Conservation (phyloP, 2,888 invertebrate species). For the Griposia aprilina region DNA sequence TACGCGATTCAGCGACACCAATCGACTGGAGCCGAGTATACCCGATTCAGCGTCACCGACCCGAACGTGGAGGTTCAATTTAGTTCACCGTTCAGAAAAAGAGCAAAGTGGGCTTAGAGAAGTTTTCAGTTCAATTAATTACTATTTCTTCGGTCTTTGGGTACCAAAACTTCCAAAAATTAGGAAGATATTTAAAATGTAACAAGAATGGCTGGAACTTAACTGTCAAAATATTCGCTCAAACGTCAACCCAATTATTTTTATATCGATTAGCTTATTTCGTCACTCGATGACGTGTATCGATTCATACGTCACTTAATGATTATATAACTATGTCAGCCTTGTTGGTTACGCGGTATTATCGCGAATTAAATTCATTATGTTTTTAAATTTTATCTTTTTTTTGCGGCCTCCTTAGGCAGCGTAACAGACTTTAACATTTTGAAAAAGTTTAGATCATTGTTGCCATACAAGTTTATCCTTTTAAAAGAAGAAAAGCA, state of each 20-base stretch:
- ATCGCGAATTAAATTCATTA: conserved; percentile 24
- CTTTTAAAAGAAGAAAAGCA: background rate
- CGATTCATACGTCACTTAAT: conserved; percentile 83
- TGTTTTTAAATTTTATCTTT: background rate
- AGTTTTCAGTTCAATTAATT: too few species aligned
- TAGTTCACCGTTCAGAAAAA: too few species aligned
- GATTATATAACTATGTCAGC: conserved; percentile 79
- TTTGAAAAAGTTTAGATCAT: background rate
- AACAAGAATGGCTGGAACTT: conserved; percentile 9
- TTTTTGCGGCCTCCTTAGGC: background rate
- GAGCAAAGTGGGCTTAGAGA: too few species aligned
- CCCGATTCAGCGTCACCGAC: too few species aligned
- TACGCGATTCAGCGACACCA: too few species aligned
- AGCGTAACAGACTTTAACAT: background rate
- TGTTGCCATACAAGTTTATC: background rate
- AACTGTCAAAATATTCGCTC: conserved; percentile 71
- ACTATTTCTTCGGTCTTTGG: background rate
- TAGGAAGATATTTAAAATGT: background rate
- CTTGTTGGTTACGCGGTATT: conserved; percentile 57
- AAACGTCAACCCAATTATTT: conserved; percentile 78
- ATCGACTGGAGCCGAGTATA: too few species aligned
- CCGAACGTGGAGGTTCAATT: too few species aligned
- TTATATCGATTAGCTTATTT: conserved; percentile 84
- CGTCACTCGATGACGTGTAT: conserved; percentile 81
- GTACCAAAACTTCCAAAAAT: background rate